These are phyloP conservation scores for Phoebastria nigripes DNA, from an alignment of 2,797 vertebrate species.

Conservation along the genomic window DNA sequence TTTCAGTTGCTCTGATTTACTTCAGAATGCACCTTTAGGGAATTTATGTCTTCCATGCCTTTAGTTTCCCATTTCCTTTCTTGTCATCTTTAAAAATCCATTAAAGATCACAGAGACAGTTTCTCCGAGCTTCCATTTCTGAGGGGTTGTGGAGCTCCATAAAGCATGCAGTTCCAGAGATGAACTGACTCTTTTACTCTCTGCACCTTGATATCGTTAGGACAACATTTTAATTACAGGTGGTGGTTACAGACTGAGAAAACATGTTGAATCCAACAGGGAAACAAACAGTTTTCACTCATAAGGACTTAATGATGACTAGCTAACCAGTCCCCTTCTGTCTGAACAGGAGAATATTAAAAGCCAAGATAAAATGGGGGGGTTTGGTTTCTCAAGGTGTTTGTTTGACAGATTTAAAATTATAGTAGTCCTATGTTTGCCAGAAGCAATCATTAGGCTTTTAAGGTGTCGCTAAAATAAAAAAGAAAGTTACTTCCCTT, in stretches of 20 bases:
- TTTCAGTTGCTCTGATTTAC: slow-evolving; percentile 88
- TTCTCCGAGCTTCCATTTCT: slow-evolving; percentile 75
- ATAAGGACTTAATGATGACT: slow-evolving; percentile 42
- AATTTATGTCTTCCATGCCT: slow-evolving; percentile 83
- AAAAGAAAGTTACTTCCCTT: neutral
- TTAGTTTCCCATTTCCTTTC: slow-evolving; percentile 83
- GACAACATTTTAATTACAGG: slow-evolving; percentile 66
- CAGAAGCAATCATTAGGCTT: slow-evolving; percentile 47
- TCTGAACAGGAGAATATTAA: neutral
- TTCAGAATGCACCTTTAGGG: slow-evolving; percentile 91
- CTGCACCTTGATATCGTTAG: slow-evolving; percentile 44
- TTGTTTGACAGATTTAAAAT: slow-evolving; percentile 12
- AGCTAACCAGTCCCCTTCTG: neutral
- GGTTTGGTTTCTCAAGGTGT: neutral
- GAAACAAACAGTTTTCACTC: slow-evolving; percentile 36
- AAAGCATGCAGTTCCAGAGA: slow-evolving; percentile 60
- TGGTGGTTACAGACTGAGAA: slow-evolving; percentile 45
- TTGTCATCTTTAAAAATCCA: slow-evolving; percentile 87
- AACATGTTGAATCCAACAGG: slow-evolving; percentile 31
- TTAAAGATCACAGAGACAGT: slow-evolving; percentile 80
- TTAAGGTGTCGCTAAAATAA: slow-evolving; percentile 47
- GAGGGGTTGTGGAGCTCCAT: slow-evolving; percentile 66
- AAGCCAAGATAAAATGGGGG: slow-evolving; percentile 34
- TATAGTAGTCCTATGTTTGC: slow-evolving; percentile 9
- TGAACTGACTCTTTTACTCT: slow-evolving; percentile 53